These are phyloP conservation scores for Aptenodytes forsteri DNA, from an alignment of 2,113 vertebrate genomes.

Conservation along the genomic window DNA sequence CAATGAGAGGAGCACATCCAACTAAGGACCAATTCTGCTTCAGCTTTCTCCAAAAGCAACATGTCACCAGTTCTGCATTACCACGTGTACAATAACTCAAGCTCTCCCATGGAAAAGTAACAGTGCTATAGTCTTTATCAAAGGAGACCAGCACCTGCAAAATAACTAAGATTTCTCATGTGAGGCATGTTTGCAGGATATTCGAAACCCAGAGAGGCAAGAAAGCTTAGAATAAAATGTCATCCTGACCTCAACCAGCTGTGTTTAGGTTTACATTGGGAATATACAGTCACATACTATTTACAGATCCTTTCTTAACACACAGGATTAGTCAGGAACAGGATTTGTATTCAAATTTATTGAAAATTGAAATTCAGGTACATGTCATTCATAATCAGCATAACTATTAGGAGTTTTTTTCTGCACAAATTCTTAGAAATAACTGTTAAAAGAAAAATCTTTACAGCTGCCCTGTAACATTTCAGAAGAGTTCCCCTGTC, in stretches of 20 bases:
- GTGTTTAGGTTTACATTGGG: background rate
- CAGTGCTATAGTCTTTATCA: background rate
- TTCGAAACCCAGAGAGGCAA: background rate
- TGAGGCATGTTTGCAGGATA: background rate
- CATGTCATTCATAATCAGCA: background rate
- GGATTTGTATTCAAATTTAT: background rate
- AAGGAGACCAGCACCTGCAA: background rate
- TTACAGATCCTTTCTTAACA: background rate
- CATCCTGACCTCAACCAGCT: background rate
- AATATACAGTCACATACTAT: background rate
- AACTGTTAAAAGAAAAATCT: background rate
- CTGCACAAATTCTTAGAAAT: background rate
- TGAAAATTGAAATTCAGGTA: background rate
- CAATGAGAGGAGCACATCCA: background rate
- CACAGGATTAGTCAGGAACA: background rate
- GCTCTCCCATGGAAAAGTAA: background rate
- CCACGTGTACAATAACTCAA: background rate
- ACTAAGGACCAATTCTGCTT: background rate
- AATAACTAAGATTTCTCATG: background rate
- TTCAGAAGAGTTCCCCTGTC: background rate
- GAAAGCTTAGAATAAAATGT: conserved; percentile 7
- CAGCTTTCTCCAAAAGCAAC: background rate
- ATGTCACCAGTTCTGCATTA: background rate
- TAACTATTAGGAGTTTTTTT: background rate
- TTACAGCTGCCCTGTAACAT: background rate